Percentiles rank a stretch among this genome's conserved stretches.
phyloP scores from a whole-genome alignment of 2,797 vertebrate species.

The Argentina silus region DNA sequence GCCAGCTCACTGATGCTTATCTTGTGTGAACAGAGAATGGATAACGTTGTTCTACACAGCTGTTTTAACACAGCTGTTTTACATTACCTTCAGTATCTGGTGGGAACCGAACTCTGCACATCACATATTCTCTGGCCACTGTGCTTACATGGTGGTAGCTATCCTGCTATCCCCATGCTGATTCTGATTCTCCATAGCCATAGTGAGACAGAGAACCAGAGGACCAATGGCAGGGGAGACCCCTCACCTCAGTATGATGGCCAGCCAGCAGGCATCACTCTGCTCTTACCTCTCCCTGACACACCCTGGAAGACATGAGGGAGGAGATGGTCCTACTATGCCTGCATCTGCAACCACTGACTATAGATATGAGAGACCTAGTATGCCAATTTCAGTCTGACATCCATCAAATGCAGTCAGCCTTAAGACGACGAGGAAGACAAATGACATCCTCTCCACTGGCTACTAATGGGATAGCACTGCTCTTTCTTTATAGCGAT shows the following conservation, averaged over 20 bases:
- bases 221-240: not conserved
- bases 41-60: constrained; percentile 30
- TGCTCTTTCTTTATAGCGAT: constrained; percentile 27
- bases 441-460: constrained; percentile 47
- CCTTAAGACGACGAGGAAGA: constrained; percentile 60
- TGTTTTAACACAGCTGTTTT: constrained; percentile 53
- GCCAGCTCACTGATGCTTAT: constrained; percentile 49
- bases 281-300: constrained; percentile 1
- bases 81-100: constrained; percentile 57
- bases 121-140: constrained; percentile 31
- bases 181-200: not conserved
- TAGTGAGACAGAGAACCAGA: constrained; percentile 18
- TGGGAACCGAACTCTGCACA: constrained; percentile 47
- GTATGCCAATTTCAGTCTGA: constrained; percentile 46
- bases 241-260: not conserved
- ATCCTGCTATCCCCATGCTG: not conserved
- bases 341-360: constrained; percentile 26
- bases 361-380: constrained; percentile 46
- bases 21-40: constrained; percentile 44
- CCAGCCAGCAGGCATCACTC: not conserved
- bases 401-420: constrained; percentile 64
- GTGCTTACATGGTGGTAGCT: not conserved
- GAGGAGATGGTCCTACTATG: constrained; percentile 22
- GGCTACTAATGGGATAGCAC: constrained; percentile 50
- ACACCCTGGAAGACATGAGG: constrained; percentile 34